phyloP scores from a whole-genome alignment of 2,113 vertebrate genomes.

The Centropus bengalensis region DNA sequence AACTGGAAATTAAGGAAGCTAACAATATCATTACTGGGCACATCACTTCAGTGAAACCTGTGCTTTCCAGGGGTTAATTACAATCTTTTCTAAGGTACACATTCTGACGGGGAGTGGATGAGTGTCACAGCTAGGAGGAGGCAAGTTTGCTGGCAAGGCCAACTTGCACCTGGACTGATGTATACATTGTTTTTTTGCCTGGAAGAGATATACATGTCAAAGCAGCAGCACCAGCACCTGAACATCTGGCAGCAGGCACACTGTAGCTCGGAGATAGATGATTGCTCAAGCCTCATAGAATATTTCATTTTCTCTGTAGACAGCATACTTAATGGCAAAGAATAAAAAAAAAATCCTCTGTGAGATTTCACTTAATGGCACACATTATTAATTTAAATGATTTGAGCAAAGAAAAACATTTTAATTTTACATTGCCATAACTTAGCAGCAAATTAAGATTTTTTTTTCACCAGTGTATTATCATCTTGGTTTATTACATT shows the following conservation, averaged over 20 bases:
- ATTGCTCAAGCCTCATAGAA: conserved; percentile 30
- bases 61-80: conserved; percentile 77
- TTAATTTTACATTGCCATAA: conserved; percentile 6
- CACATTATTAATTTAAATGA: conserved; percentile 26
- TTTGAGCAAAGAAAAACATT: conserved; percentile 25
- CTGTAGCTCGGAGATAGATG: conserved; percentile 3
- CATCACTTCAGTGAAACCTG: conserved; percentile 67
- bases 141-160: conserved; percentile 60
- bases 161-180: conserved; percentile 61
- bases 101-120: conserved; percentile 52
- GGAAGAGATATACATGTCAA: conserved; percentile 53
- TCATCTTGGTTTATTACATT: conserved; percentile 12
- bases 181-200: conserved; percentile 41
- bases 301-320: conserved; percentile 55
- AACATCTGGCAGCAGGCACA: conserved; percentile 54
- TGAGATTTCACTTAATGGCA: conserved; percentile 26
- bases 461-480: neutral
- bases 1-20: conserved; percentile 79
- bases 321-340: conserved; percentile 20
- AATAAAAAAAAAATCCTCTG: conserved; percentile 7
- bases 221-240: conserved; percentile 39
- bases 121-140: conserved; percentile 38
- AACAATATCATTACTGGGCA: conserved; percentile 78
- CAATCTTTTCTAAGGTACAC: conserved; percentile 54
- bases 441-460: conserved; percentile 10